Conservation (phyloP, 2,888 invertebrate species). For the Ypsolopha sequella region DNA sequence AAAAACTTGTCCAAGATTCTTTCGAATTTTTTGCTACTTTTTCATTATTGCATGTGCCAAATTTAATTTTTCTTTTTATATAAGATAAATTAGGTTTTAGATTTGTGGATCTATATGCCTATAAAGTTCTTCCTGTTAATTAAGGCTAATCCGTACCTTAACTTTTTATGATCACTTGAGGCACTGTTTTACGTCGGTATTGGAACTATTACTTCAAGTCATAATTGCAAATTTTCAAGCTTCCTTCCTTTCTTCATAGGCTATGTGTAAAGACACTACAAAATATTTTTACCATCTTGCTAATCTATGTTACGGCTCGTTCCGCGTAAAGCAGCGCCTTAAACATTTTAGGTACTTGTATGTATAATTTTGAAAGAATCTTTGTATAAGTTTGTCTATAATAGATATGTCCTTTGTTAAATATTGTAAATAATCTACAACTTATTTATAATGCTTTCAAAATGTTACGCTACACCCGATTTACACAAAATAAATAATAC, state of each 20-base stretch:
- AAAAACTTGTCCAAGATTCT: slow-evolving; percentile 50
- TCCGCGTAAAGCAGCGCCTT: not conserved
- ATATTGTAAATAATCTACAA: slow-evolving; percentile 54
- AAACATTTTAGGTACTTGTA: not conserved
- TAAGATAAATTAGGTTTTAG: not conserved
- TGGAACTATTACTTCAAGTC: no score
- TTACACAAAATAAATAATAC: not conserved
- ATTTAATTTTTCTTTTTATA: slow-evolving; percentile 36
- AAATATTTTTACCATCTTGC: no score
- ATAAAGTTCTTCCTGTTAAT: not conserved
- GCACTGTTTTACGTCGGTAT: not conserved
- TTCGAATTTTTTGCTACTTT: slow-evolving; percentile 33
- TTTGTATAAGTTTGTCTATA: slow-evolving; percentile 35
- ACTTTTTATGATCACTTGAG: not conserved
- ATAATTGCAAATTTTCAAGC: no score
- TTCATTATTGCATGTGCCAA: slow-evolving; percentile 55
- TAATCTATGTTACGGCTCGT: no score
- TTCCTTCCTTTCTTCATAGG: no score
- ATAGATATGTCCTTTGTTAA: slow-evolving; percentile 25
- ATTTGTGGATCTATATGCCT: no score
- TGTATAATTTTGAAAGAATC: slow-evolving; percentile 40
- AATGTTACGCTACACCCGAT: slow-evolving; percentile 6
- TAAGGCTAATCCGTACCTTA: not conserved
- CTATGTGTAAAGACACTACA: no score
- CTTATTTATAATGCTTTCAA: slow-evolving; percentile 23